Evolutionary conservation across 2,797 vertebrate species (phyloP).

Genomic region (Karalla daura): DNA sequence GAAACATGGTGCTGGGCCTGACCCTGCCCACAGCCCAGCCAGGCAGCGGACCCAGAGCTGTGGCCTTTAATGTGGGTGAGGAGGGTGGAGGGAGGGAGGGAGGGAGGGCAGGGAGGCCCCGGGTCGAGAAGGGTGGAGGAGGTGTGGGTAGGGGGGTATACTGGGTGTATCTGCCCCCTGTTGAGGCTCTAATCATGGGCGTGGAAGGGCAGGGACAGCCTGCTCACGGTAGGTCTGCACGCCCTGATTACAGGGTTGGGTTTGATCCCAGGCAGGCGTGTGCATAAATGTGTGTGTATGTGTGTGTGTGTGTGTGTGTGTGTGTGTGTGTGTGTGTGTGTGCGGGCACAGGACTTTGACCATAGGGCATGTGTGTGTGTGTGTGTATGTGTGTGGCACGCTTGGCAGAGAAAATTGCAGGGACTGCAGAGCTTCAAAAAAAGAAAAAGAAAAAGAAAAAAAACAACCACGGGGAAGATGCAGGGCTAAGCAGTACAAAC

Average conservation of each 20-base stretch:
- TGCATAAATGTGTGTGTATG: constrained; percentile 10
- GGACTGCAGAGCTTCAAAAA: constrained; percentile 38
- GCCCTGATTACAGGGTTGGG: constrained; percentile 65
- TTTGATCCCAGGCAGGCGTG: constrained; percentile 55
- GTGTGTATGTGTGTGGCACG: constrained; percentile 27
- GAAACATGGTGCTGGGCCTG: constrained; percentile 15
- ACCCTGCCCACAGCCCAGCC: constrained; percentile 36
- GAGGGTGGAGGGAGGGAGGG: constrained; percentile 19
- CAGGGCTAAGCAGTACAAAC: constrained; percentile 33
- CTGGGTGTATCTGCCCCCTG: not conserved
- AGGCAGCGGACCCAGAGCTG: constrained; percentile 34
- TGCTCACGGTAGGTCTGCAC: constrained; percentile 48
- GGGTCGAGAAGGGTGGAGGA: constrained; percentile 1
- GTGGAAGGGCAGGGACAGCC: constrained; percentile 42
- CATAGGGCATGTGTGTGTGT: constrained; percentile 34
- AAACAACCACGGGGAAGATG: constrained; percentile 22
- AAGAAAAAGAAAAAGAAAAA: no score
- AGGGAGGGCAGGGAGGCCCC: constrained; percentile 5
- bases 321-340: constrained; percentile 7
- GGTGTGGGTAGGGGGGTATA: not conserved
- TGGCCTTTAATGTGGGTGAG: constrained; percentile 61
- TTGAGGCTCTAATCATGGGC: constrained; percentile 52
- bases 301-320: constrained; percentile 5
- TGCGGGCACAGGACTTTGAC: constrained; percentile 13
- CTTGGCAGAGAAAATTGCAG: constrained; percentile 50